Base-by-base conservation (phyloP, 2,888 invertebrate species). In the Plemyria rubiginata region DNA sequence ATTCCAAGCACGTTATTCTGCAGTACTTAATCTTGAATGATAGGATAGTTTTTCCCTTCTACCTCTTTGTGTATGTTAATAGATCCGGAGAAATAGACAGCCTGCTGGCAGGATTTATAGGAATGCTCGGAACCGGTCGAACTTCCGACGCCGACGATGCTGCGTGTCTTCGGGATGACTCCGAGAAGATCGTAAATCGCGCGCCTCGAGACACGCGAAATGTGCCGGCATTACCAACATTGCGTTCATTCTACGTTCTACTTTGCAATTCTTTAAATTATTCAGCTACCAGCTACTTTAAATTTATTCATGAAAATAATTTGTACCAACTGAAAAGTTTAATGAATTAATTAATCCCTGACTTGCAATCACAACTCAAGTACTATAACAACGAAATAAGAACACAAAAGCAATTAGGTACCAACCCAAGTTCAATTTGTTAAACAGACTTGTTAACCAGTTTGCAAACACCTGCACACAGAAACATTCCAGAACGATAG, bases 111-210 rank as follows among this genome's bases (percentile, higher is more conserved):
- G 78, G 81, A 82, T 81, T 84, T 81, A 84, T 80, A 86, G 85
- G 87, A 89, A 90, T 88, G 86, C 76, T 76, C 67, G 71, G 76
- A 85, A 85, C 87, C 87, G 84, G 84, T 85, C 79, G 71, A 66
- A 82, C 82, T 88, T 90, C 90, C 89, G 89, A 84, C 65, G 60
- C 90, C 89, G 89, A 84, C 65, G 60, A 3, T 40, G 49, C 58
- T 52, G 62, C 60, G 62, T 55, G 66, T 66, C 67, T 66, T 65
- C 55, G 48, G 60, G 61, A 71, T 71, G 66, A 69, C 67, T 68
- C 57, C 54, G 60, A 66, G 46, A 57, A 40, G 51, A 63, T 63
- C 56, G 63, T 70, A 73, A 72, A 72, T 70, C 67, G 60, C 36
- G 59, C 56, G 66, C 62, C 58, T 54, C 49, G 59, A 63, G 63